Evolutionary conservation across 37 sponge, comb jelly and placozoan species (phyloP), one percentile per base, ranked within the genome.

Genomic region (Crambe crambe): DNA sequence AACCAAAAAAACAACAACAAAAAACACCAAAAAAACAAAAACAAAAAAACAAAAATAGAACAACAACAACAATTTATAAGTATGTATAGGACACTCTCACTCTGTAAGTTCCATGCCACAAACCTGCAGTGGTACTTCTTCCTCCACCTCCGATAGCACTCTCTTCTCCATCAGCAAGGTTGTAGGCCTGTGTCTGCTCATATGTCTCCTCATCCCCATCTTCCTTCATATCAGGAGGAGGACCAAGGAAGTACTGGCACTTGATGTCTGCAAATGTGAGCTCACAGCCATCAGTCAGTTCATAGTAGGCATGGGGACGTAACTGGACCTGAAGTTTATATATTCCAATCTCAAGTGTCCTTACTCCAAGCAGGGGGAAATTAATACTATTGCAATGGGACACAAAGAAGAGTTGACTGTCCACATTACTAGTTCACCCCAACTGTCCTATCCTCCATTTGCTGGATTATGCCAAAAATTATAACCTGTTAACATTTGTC

Each of bases 261-360:
- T 54, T 69, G 25, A 86, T 22, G 38, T 86, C 67, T 3, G 81
- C 83, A 68, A 91, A 74, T 2, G 38, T 68, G 51, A 91, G 35
- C 25, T 91, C 84, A 60, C 65, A 67, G 37, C 77, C 80, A 69
- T 87, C 44, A 37, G 56, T 74, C 29, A 91, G 76, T 68, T 91
- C 92, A 80, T 91, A 91, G 71, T 70, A 87, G 34, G 75, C 76
- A 56, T 91, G 62, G 23, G 92, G 92, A 2, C 83, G 82, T 2
- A 91, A 70, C 27, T 65, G 56, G 20, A 76, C 70, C 84, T 84
- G 60, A 18, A 68, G 18, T 17, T 2, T 39, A 35, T 31, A n/a
- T 42, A 67, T 10, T 20, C 35, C 54, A 6, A 12, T 2, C n/a
- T 20, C 22, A 43, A 36, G 31, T 56, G 59, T 6, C 37, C 5